Conservation (phyloP, 2,113 vertebrate genomes). For the Megaleporinus macrocephalus region DNA sequence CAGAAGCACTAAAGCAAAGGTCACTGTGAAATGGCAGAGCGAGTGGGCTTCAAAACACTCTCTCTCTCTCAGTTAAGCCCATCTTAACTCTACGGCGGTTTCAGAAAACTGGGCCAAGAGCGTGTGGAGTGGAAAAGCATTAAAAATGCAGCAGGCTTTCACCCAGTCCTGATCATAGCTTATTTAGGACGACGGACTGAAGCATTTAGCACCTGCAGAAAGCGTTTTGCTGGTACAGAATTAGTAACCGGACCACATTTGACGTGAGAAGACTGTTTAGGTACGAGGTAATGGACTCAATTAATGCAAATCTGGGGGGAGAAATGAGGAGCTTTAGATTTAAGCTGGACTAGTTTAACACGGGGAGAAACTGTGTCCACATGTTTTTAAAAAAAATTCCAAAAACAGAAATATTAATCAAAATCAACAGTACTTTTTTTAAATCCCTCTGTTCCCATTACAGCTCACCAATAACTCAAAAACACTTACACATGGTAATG, state of each 20-base stretch:
- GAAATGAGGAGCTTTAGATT: neutral
- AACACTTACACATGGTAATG: no score
- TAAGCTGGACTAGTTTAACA: no score
- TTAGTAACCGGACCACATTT: neutral
- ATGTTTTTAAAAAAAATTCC: no score
- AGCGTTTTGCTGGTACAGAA: neutral
- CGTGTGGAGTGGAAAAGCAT: conserved; percentile 6
- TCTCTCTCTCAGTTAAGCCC: neutral
- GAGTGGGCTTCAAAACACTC: neutral
- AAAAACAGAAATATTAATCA: no score
- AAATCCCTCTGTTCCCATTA: no score
- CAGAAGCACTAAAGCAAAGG: conserved; percentile 24
- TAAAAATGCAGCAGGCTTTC: conserved; percentile 10
- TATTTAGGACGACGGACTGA: neutral
- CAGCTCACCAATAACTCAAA: no score
- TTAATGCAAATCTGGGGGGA: neutral
- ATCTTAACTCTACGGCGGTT: conserved; percentile 11
- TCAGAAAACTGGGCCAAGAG: conserved; percentile 18
- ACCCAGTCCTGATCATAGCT: neutral
- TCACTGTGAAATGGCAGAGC: conserved; percentile 18
- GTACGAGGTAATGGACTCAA: neutral
- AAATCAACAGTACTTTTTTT: no score
- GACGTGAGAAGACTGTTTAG: no score
- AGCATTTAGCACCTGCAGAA: conserved; percentile 6
- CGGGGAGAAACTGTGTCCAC: no score